phyloP scores from a whole-genome alignment of 2,888 invertebrate species.

The Cataglyphis rosenhaueri region DNA sequence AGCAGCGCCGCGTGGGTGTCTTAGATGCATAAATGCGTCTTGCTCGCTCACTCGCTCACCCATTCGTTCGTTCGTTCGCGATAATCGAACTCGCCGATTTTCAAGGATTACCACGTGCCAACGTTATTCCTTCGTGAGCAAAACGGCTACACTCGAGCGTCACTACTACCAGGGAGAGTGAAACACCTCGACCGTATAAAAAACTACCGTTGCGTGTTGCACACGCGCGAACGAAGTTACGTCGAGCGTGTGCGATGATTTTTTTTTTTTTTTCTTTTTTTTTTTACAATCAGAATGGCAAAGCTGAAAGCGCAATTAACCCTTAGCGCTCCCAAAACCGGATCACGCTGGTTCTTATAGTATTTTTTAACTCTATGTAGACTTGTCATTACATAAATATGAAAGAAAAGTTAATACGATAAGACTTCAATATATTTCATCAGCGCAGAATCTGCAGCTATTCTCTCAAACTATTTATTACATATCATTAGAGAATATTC shows the following conservation, averaged over 20 bases:
- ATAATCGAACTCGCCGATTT: conserved; percentile 65
- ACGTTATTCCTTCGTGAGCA: conserved; percentile 28
- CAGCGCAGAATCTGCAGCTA: not conserved
- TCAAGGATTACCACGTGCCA: conserved; percentile 62
- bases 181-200: conserved; percentile 55
- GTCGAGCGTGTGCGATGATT: conserved; percentile 37
- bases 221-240: conserved; percentile 27
- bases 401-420: not conserved
- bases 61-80: not conserved
- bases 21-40: conserved; percentile 10
- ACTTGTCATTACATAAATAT: conserved; percentile 16
- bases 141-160: conserved; percentile 38
- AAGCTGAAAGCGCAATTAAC: conserved; percentile 16
- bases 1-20: conserved; percentile 71
- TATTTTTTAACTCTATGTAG: conserved; percentile 8
- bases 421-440: not conserved
- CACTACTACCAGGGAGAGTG: conserved; percentile 28
- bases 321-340: conserved; percentile 33
- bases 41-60: conserved; percentile 56
- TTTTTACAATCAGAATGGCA: conserved; percentile 13
- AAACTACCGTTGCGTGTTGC: conserved; percentile 14
- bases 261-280: conserved; percentile 26
- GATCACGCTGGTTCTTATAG: conserved; percentile 34
- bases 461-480: not conserved
- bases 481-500: not conserved